These are phyloP conservation scores for Caloenas nicobarica DNA, from an alignment of 2,113 vertebrate genomes.

Conservation along the genomic window DNA sequence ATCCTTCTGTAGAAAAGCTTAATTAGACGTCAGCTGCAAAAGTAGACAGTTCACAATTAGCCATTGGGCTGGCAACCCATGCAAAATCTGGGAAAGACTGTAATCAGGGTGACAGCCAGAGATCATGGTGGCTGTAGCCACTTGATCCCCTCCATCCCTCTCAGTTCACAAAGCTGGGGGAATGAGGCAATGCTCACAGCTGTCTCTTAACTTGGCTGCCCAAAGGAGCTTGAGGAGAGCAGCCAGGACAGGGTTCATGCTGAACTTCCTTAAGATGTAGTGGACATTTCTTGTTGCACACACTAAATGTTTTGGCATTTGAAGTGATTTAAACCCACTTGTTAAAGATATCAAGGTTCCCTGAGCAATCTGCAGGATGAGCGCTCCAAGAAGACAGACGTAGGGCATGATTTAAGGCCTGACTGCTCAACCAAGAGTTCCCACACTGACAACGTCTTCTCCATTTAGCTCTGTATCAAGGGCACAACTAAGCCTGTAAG, in stretches of 20 bases:
- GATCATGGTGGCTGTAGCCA: not conserved
- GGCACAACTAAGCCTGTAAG: not conserved
- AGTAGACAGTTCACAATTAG: not conserved
- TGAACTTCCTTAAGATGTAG: not conserved
- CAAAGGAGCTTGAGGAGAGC: not conserved
- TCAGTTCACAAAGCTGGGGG: accelerated
- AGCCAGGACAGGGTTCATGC: not conserved
- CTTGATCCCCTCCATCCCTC: not conserved
- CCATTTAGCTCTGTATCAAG: not conserved
- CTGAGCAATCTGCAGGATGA: not conserved
- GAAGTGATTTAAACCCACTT: not conserved
- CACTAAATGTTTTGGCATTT: not conserved
- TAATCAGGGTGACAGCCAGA: not conserved
- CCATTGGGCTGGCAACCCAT: not conserved
- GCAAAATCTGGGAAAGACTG: not conserved
- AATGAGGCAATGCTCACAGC: not conserved
- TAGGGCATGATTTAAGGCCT: not conserved
- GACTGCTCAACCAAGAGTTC: accelerated
- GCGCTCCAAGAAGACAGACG: not conserved
- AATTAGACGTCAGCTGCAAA: not conserved
- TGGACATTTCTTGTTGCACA: not conserved
- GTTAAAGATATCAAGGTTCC: not conserved
- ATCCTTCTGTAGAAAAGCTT: not conserved
- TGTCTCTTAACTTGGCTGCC: not conserved
- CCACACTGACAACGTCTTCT: not conserved